Evolutionary conservation across 2,797 vertebrate genomes (phyloP), one percentile per base, ranked within the genome.

Genomic region (Melanotaenia trifasciata): DNA sequence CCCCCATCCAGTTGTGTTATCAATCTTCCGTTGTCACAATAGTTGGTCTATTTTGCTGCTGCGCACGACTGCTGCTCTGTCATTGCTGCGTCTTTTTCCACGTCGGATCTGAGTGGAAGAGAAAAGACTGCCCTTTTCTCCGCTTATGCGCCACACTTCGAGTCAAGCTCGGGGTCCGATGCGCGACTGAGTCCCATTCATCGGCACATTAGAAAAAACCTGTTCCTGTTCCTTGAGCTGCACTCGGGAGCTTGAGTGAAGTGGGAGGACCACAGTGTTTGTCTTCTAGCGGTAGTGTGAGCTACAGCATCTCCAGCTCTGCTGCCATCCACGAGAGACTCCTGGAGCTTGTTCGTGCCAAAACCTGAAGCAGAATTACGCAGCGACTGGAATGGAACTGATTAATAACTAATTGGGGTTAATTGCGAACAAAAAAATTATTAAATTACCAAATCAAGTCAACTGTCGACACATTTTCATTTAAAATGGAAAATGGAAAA

Each of bases 361-460:
- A 95, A 94, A 94, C 93, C 87, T 91, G 94, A 94, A 93, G 93
- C 91, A 94, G 94, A 94, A 69, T 90, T 20, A 33, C 45, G 71
- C 85, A 59, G 79, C 63, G 58, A 91, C 92, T 93, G 93, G 94
- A 95, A 91, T 86, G 94, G 94, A 92, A 94, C 81, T 88, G 86
- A 93, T 94, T 86, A 83, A 76, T 60, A 57, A 57, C 59, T 92
- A 88, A 91, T 93, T 90, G 57, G 50, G 30, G 51, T 80, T 45
- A 30, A 64, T 54, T 74, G 12, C 0, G n/a, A 51, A 20, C 7
- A 4, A 8, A 57, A 56, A 60, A 12, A 1, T n/a, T 0, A 9
- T 26, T 3, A 0, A n/a, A 11, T 4, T 12, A 45, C 24, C 58
- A 54, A 65, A 32, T n/a, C 67, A 18, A 1, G 50, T 18, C 24